Base-by-base conservation (phyloP, 2,113 vertebrate species). In the Platichthys stellatus region DNA sequence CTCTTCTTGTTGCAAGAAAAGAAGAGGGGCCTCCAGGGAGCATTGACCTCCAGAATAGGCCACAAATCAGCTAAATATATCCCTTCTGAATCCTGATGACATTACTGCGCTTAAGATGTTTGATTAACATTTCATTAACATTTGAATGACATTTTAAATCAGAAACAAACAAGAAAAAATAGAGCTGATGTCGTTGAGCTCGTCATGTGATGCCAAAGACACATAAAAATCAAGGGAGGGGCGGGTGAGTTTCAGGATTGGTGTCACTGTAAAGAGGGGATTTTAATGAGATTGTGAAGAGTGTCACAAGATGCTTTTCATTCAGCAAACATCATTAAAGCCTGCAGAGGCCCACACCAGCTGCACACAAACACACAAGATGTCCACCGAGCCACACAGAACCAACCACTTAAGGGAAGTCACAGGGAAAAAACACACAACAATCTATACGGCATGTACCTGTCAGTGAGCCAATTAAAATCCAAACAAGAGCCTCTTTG, bases 51-150 rank as follows among this genome's bases (percentile, higher is more conserved):
- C 56, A 74, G 76, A 65, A 71, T 71, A 83, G 73, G 64, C 67
- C 79, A 66, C 73, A 49, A 72, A 76, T 88, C 77, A 72, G 64
- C 80, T 85, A 84, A 87, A 91, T 81, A 89, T 87, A 90, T 77
- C 69, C 58, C 71, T 74, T 76, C 71, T 21, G 28, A 81, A 85
- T 89, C 80, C 78, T 8, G 45, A 70, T 80, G 85, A 89, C 88
- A 88, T 90, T 86, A 80, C 70, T 78, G 66, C 70, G 82, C 69
- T 87, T 91, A 88, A 78, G 83, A 90, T 87, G 85, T 89, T 93
- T 93, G 88, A 93, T 93, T 93, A 93, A 93, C 92, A 93, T 94
- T 93, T 92, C 90, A 91, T 93, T 93, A 91, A 93, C 93, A 94
- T 94, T 93, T 93, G 80, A 87, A 65, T 92, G 92, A 89, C 92